Percentiles rank a stretch among this genome's conserved stretches.
Conservation (phyloP, 2,797 vertebrate species). For the Coreius guichenoti region DNA sequence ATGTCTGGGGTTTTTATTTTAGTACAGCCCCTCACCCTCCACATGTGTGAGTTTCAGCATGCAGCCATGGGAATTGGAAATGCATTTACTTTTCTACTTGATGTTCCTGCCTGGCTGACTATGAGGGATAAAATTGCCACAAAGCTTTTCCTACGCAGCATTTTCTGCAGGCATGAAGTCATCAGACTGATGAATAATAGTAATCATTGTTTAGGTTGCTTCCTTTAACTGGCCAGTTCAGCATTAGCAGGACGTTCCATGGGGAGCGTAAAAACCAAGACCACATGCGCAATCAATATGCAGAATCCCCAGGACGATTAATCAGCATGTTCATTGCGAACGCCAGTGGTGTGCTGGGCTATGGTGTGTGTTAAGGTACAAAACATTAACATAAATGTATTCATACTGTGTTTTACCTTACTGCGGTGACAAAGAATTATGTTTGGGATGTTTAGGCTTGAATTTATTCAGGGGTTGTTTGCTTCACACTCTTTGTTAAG, state of each 20-base stretch:
- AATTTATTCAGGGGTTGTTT: slow-evolving; percentile 34
- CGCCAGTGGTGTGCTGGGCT: neutral
- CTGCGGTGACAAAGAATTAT: slow-evolving; percentile 18
- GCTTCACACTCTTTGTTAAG: slow-evolving; percentile 38
- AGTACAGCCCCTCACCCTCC: slow-evolving; percentile 29
- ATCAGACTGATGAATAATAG: slow-evolving; percentile 55
- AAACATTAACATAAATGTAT: slow-evolving; percentile 4
- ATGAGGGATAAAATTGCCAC: slow-evolving; percentile 63
- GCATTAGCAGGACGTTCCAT: slow-evolving; percentile 4
- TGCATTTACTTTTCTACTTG: slow-evolving; percentile 67
- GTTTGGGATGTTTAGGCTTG: slow-evolving; percentile 24
- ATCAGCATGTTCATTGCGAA: neutral
- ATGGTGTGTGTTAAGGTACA: neutral
- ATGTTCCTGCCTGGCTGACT: slow-evolving; percentile 63
- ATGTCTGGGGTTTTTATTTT: slow-evolving; percentile 32
- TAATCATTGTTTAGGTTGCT: slow-evolving; percentile 54
- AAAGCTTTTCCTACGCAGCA: slow-evolving; percentile 55
- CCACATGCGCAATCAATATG: slow-evolving; percentile 59
- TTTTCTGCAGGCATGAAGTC: slow-evolving; percentile 42
- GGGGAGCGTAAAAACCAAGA: slow-evolving; percentile 44
- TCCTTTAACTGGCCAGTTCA: slow-evolving; percentile 18
- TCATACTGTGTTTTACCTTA: neutral
- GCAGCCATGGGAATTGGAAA: slow-evolving; percentile 63
- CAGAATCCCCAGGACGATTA: neutral
- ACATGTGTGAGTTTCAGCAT: slow-evolving; percentile 29